A percentile compares a stretch with the other conserved stretches of the same genome.
phyloP scores from a whole-genome alignment of 2,113 vertebrate genomes.

The Pteronura brasiliensis region DNA sequence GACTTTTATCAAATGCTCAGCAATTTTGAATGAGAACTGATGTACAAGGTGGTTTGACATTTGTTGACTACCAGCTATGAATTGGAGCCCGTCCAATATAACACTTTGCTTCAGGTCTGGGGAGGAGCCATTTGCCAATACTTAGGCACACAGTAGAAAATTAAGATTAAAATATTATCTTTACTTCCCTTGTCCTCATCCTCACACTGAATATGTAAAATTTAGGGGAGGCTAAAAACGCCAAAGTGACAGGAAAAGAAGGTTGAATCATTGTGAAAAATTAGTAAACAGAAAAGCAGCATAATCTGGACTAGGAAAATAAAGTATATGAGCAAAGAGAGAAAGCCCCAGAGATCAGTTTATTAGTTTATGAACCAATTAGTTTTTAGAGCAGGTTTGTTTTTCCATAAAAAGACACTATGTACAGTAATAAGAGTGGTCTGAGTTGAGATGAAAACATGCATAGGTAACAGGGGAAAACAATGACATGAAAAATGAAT shows the following conservation, averaged over 20 bases:
- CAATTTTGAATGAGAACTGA: not conserved
- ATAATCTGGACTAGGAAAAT: not conserved
- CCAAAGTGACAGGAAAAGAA: not conserved
- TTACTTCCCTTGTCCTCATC: not conserved
- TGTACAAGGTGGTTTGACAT: not conserved
- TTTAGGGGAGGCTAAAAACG: not conserved
- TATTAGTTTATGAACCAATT: not conserved
- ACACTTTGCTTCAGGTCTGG: not conserved
- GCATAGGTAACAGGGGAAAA: not conserved
- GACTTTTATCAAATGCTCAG: not conserved
- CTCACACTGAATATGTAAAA: not conserved
- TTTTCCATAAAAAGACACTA: not conserved
- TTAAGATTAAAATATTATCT: not conserved
- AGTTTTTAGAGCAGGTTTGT: not conserved
- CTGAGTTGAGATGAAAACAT: not conserved
- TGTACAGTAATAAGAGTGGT: not conserved
- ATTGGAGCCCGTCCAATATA: not conserved
- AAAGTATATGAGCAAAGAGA: not conserved
- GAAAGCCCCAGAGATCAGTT: not conserved
- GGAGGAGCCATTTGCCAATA: not conserved
- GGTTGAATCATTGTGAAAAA: not conserved
- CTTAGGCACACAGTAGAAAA: not conserved
- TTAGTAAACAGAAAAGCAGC: not conserved
- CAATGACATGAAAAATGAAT: not conserved
- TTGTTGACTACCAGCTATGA: not conserved